Conservation (phyloP, 2,888 invertebrate species). For the Protophormia terraenovae region DNA sequence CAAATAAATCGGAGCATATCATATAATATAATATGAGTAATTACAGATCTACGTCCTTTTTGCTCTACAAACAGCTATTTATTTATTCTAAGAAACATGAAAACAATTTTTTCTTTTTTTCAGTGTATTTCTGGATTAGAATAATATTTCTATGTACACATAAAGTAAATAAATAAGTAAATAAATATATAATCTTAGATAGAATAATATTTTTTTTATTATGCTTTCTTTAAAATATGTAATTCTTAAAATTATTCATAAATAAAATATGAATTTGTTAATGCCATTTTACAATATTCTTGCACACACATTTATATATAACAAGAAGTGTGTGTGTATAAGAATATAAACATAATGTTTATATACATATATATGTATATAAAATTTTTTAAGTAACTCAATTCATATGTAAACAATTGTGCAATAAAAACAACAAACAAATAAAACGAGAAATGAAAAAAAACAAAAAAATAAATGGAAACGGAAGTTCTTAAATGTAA, state of each 20-base stretch:
- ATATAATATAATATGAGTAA: no score
- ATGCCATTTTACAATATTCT: background rate
- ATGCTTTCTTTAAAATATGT: no score
- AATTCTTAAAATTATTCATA: conserved; percentile 39
- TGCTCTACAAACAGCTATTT: no score
- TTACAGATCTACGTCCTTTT: no score
- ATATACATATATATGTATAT: background rate
- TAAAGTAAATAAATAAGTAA: conserved; percentile 7
- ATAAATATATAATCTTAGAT: background rate
- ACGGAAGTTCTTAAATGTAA: conserved; percentile 51
- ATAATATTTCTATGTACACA: conserved; percentile 1
- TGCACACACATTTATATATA: background rate
- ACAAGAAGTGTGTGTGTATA: background rate
- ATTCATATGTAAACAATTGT: conserved; percentile 51
- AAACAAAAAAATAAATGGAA: conserved; percentile 36
- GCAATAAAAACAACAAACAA: conserved; percentile 24
- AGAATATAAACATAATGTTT: no score
- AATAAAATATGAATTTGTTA: conserved; percentile 49
- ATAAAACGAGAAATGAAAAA: background rate
- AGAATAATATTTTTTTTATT: background rate
- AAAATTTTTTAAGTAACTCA: conserved; percentile 50
- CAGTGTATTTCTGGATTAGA: background rate
- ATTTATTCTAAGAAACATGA: background rate
- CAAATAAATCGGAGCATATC: no score
- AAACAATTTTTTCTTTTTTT: background rate